Base-by-base conservation (phyloP, 1,140 invertebrate genomes). In the Hylaeus volcanicus region DNA sequence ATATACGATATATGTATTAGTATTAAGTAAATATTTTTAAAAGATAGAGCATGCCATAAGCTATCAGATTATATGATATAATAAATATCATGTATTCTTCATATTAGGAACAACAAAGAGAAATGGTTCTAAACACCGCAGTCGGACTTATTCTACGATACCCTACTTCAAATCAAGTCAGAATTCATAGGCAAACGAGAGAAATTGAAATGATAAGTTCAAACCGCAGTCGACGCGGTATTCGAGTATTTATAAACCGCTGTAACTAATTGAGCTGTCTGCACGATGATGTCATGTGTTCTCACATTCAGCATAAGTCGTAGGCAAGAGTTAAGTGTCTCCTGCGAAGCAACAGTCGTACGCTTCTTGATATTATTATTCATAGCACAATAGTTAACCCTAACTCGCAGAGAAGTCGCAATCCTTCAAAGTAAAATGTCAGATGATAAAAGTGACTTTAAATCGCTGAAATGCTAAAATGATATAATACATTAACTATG, bases 291-390 rank as follows among this genome's bases (percentile, higher is more conserved):
- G 76, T 79, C 76, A 79, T 73, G 41, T 43, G 70, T 65, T 79
- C 71, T 79, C 14, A 63, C 60, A 73, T 79, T 79, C 70, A 79
- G 51, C 60, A 79, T 73, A 79, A 79, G 64, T 79, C 76, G 76
- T 79, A 73, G 69, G n/a, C 76, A 55, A 79, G 58, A 45, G 60
- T 53, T 72, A n/a, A 72, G 76, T 39, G 76, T 55, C 69, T 73
- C 60, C 73, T 64, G 76, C 53, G 73, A 73, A n/a, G 48, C 48
- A 51, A 56, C 69, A 43, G 70, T 5, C 39, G 55, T 63, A 55
- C 60, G 53, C 72, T 73, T 79, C 76, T 64, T 55, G 48, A 73
- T 79, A 56, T 64, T 79, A 79, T 79, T 79, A 73, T 79, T 55
- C 76, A 61, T 9, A 55, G 60, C 58, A 26, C 60, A 64, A 39